Base-by-base conservation (phyloP, 2,797 vertebrate species). In the Hirundo rustica region DNA sequence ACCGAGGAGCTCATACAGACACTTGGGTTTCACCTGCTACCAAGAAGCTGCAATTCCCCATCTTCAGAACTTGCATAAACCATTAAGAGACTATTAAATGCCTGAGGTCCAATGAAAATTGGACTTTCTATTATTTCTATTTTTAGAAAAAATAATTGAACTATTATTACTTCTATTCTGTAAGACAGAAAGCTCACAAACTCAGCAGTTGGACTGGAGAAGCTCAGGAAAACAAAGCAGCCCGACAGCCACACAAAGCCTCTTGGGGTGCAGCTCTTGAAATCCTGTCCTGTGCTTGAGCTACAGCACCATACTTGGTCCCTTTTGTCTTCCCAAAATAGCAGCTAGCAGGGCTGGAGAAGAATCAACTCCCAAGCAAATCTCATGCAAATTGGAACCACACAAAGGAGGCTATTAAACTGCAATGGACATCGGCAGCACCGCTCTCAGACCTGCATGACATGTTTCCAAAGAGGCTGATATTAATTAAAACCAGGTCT, bases 251-350 rank as follows among this genome's bases (percentile, higher is more conserved):
- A 34, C 8, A 85, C 79, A 95, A 95, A 93, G 79, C 86, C 71
- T 3, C 4, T 53, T 12, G 4, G 62, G 89, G 61, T 67, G 67
- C 57, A 86, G 81, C 53, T 92, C 92, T 93, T 90, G 88, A 94
- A 96, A 95, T 81, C 54, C 83, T 88, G 85, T 67, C 74, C 75
- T 93, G 2, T n/a, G 68, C 83, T 92, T 65, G 47, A 93, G 92
- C 80, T 92, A 74, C 85, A 94, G 80, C 83, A 92, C 95, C 85
- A 77, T 73, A 88, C 94, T 94, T 92, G 88, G 84, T 83, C 61
- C 70, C 87, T 68, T 96, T 95, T 96, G 89, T 92, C 81, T 96
- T 96, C 92, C 85, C 45, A 95, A 94, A 95, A 95, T 83, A 93
- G 84, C 85, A 85, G 58, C 89, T 65, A 83, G 45, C 42, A 60